Conservation (phyloP, 2,888 invertebrate species). For the Dendrolimus pini region DNA sequence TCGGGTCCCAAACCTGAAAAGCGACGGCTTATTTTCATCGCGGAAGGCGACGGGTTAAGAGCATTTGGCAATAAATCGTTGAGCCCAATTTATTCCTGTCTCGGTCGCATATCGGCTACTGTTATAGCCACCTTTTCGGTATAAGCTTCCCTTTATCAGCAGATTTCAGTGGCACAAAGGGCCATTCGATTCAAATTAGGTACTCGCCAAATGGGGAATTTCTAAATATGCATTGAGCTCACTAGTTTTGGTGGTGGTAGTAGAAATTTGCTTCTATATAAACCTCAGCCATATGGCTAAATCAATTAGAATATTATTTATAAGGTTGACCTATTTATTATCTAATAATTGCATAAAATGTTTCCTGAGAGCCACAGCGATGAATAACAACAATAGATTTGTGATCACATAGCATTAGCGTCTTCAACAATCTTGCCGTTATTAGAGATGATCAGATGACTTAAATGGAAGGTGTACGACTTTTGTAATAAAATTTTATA, state of each 20-base stretch:
- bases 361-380: too few species aligned
- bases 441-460: too few species aligned
- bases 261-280: background rate
- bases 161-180: conserved; percentile 49
- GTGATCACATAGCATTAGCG: too few species aligned
- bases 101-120: conserved; percentile 51
- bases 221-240: background rate
- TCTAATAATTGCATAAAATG: too few species aligned
- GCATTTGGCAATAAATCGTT: conserved; percentile 70
- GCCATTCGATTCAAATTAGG: conserved; percentile 53
- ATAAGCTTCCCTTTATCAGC: conserved; percentile 52
- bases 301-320: background rate
- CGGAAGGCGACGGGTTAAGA: conserved; percentile 57
- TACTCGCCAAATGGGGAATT: background rate
- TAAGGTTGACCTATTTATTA: too few species aligned
- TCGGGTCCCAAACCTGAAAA: conserved; percentile 36
- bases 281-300: background rate
- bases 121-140: conserved; percentile 54
- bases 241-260: background rate
- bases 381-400: too few species aligned
- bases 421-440: too few species aligned
- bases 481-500: too few species aligned
- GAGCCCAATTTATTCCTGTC: conserved; percentile 64
- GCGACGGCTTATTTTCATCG: conserved; percentile 34
- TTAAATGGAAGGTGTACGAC: too few species aligned